Base-by-base conservation (phyloP, 2,797 vertebrate genomes). In the Microtus obscurus region DNA sequence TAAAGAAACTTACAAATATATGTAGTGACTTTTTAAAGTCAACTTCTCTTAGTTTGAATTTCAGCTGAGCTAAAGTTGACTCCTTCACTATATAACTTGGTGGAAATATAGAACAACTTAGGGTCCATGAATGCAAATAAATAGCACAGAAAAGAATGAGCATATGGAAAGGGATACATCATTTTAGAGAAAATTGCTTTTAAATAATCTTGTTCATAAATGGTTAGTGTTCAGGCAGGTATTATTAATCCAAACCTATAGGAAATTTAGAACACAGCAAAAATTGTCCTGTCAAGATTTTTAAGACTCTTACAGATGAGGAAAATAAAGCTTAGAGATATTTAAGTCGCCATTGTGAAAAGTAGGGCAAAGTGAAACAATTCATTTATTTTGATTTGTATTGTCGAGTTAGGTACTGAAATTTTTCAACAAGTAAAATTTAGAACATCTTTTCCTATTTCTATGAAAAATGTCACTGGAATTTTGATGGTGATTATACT, bases 21-120 rank as follows among this genome's bases (percentile, higher is more conserved):
- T 78, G 81, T 74, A 83, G 23, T 59, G 53, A 81, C n/a, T 27
- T 59, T n/a, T 81, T 37, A 67, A 34, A 67, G 53, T 37, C 21
- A 59, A 81, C 79, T 81, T 80, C 19, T 79, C 31, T 80, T 25
- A 37, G 53, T 95, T 34, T 80, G 69, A 96, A 69, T 93, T 90
- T 89, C 67, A 94, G 40, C 19, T 87, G 76, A 93, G 48, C 67
- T 94, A 90, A 95, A 89, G 34, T 76, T 92, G 65, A 91, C 53
- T 71, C 80, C 71, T 82, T 87, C 27, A 83, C 25, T 78, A 88
- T 76, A 90, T 89, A 95, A 76, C 94, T 87, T 17, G 59, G 56
- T 93, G 76, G 81, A 19, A 56, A 83, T 40, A 77, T 78, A 71
- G 71, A 87, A 87, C 85, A 94, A 92, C 63, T 48, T 63, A 88